These are phyloP conservation scores for Falcaria lacertinaria DNA, from an alignment of 2,888 invertebrate genomes.

Conservation along the genomic window DNA sequence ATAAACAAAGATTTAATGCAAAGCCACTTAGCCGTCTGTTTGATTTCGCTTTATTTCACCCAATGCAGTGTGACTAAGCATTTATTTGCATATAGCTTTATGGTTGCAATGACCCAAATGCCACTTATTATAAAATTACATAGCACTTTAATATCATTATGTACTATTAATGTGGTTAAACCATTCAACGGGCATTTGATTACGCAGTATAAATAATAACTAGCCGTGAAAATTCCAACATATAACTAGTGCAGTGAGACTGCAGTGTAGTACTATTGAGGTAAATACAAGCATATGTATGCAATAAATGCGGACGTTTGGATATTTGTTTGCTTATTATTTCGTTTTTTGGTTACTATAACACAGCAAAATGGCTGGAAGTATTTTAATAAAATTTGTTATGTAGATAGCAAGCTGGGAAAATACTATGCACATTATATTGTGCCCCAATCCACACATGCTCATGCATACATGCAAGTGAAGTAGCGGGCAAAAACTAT, in stretches of 20 bases:
- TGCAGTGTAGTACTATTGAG: too few relatives aligned
- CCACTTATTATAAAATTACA: neutral
- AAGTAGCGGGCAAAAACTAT: too few relatives aligned
- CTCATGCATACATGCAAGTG: too few relatives aligned
- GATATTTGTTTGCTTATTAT: neutral
- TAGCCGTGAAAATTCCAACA: neutral
- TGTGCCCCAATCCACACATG: too few relatives aligned
- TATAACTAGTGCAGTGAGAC: too few relatives aligned
- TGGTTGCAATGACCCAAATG: conserved; percentile 2
- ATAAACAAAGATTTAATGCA: conserved; percentile 59
- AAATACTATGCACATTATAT: too few relatives aligned
- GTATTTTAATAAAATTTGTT: too few relatives aligned
- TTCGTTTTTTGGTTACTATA: too few relatives aligned
- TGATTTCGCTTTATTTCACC: conserved; percentile 45
- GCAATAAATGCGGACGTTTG: too few relatives aligned
- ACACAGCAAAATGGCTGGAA: too few relatives aligned
- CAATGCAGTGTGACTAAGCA: conserved; percentile 25
- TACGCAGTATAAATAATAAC: neutral
- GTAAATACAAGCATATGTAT: too few relatives aligned
- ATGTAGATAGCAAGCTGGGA: too few relatives aligned
- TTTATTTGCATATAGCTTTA: conserved; percentile 27
- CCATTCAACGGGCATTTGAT: neutral
- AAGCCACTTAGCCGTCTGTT: conserved; percentile 44
- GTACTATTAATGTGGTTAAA: neutral
- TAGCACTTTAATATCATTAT: neutral